Evolutionary conservation across 1,140 invertebrate species (phyloP).

Genomic region (Drosophila suzukii): DNA sequence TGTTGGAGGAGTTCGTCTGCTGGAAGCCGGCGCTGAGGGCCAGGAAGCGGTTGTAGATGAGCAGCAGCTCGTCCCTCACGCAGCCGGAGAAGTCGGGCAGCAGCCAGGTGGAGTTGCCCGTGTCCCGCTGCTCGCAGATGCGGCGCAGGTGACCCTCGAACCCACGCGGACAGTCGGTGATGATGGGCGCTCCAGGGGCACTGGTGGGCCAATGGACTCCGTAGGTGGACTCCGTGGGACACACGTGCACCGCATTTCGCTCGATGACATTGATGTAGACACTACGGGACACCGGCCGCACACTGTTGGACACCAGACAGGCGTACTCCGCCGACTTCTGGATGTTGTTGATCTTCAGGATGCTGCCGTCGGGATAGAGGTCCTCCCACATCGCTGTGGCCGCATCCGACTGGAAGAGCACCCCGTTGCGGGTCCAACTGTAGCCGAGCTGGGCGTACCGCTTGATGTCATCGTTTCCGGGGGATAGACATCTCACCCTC

Average conservation of each 20-base stretch:
- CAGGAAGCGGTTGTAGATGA: slow-evolving; percentile 88
- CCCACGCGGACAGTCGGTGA: slow-evolving; percentile 87
- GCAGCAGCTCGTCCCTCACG: slow-evolving; percentile 87
- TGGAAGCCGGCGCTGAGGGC: slow-evolving; percentile 88
- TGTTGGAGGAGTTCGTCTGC: slow-evolving; percentile 86
- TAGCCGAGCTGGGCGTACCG: slow-evolving; percentile 88
- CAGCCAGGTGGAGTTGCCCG: slow-evolving; percentile 88
- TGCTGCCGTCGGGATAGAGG: slow-evolving; percentile 91
- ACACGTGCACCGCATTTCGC: slow-evolving; percentile 86
- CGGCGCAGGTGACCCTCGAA: slow-evolving; percentile 85
- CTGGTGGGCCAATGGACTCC: slow-evolving; percentile 87
- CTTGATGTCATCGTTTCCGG: slow-evolving; percentile 86
- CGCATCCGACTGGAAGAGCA: slow-evolving; percentile 88
- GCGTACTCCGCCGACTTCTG: slow-evolving; percentile 89
- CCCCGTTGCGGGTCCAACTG: slow-evolving; percentile 91
- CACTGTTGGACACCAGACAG: slow-evolving; percentile 86
- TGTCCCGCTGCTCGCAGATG: slow-evolving; percentile 86
- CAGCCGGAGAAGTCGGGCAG: slow-evolving; percentile 90
- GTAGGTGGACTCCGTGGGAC: slow-evolving; percentile 84
- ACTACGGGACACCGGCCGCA: slow-evolving; percentile 86
- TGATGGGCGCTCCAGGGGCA: slow-evolving; percentile 86
- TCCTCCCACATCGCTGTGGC: slow-evolving; percentile 92
- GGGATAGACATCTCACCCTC: slow-evolving; percentile 88
- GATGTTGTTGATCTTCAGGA: slow-evolving; percentile 90
- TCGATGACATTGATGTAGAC: slow-evolving; percentile 88